phyloP scores from a whole-genome alignment of 2,113 vertebrate species.

The Corythoichthys haematopterus region DNA sequence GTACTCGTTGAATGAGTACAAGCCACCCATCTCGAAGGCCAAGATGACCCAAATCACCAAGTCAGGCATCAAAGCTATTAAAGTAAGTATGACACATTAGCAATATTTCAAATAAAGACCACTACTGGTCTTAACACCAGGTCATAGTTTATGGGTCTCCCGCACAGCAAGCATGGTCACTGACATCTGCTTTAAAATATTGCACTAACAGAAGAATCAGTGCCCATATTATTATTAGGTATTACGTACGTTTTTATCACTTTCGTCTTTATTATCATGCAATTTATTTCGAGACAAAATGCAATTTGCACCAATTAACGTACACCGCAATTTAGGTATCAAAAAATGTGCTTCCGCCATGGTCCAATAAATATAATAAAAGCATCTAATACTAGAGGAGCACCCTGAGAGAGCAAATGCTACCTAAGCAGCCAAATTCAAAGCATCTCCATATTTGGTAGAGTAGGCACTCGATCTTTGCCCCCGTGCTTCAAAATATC shows the following conservation, averaged over 20 bases:
- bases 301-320: neutral
- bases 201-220: neutral
- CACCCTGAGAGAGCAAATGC: too few relatives aligned
- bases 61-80: conserved; percentile 98
- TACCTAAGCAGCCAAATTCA: too few relatives aligned
- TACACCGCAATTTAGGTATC: neutral
- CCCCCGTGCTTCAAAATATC: too few relatives aligned
- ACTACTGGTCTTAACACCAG: neutral
- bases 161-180: neutral
- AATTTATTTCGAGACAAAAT: neutral
- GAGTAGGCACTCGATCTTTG: too few relatives aligned
- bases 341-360: neutral
- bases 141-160: neutral
- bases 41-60: conserved; percentile 99
- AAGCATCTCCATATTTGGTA: too few relatives aligned
- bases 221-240: neutral
- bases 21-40: conserved; percentile 98
- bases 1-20: conserved; percentile 98
- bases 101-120: conserved; percentile 26
- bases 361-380: neutral
- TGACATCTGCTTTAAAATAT: neutral
- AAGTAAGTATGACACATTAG: conserved; percentile 80
- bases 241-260: neutral
- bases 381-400: too few relatives aligned
- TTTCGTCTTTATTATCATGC: neutral